Evolutionary conservation across 2,797 vertebrate genomes (phyloP).

Genomic region (Sebastes miniatus): DNA sequence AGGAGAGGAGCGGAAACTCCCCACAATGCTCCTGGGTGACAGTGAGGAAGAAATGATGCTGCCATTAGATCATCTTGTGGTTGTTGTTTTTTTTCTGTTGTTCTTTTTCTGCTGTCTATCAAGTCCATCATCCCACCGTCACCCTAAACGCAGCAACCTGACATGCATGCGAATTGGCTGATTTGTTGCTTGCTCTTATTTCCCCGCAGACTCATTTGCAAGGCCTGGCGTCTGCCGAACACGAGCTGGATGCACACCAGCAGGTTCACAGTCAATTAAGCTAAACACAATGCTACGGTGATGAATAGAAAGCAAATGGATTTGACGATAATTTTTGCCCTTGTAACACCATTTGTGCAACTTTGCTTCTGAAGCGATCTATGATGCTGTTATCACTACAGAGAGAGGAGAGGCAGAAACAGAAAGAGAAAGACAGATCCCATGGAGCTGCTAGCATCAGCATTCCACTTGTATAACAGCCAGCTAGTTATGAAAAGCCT

Average conservation of each 20-base stretch:
- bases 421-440: slow-evolving; percentile 40
- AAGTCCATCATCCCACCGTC: slow-evolving; percentile 60
- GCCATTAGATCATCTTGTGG: slow-evolving; percentile 26
- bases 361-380: slow-evolving; percentile 58
- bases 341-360: slow-evolving; percentile 67
- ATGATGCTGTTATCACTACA: slow-evolving; percentile 31
- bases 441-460: slow-evolving; percentile 57
- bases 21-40: slow-evolving; percentile 13
- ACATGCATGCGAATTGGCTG: slow-evolving; percentile 69
- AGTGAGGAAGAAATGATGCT: slow-evolving; percentile 7
- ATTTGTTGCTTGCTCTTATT: slow-evolving; percentile 72
- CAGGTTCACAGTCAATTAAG: slow-evolving; percentile 81
- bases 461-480: slow-evolving; percentile 78
- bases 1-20: slow-evolving; percentile 14
- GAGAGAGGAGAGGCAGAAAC: slow-evolving; percentile 19
- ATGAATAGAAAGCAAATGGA: slow-evolving; percentile 74
- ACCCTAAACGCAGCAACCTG: slow-evolving; percentile 50
- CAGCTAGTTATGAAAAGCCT: slow-evolving; percentile 70
- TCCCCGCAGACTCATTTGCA: slow-evolving; percentile 73
- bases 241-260: slow-evolving; percentile 72
- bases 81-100: slow-evolving; percentile 30
- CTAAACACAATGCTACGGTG: slow-evolving; percentile 72
- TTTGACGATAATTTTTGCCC: slow-evolving; percentile 73
- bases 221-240: slow-evolving; percentile 67
- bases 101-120: slow-evolving; percentile 51